Base-by-base conservation (phyloP, 1,140 invertebrate species). In the Bombus huntii region DNA sequence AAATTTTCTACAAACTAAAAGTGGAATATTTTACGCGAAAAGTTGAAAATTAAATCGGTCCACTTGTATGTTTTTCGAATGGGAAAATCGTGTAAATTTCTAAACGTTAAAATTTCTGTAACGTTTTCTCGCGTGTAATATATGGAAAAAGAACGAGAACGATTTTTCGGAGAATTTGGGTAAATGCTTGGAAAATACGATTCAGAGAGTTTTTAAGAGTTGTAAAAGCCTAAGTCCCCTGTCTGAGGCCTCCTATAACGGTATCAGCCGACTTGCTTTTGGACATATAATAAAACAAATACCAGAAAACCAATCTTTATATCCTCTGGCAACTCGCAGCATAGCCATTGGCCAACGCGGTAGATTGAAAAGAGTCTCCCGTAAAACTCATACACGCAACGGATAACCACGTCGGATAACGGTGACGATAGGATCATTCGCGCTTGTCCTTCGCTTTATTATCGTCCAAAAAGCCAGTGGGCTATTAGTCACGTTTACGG, bases 401-500 rank as follows among this genome's bases (percentile, higher is more conserved):
- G 9, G 10, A 34, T 34, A 44, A 47, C 65, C 44, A n/a, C 34
- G 34, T 28, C n/a, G 42, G 71, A 66, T 85, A 79, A 62, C 66
- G 39, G 78, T 25, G 44, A 68, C 71, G 57, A 81, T 66, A 57
- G 79, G 59, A 74, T 85, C 79, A 44, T 71, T 80, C 73, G 72
- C 72, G 78, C 47, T 79, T 66, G 88, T 83, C 62, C 66, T 37
- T n/a, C 10, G 57, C 71, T 88, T 88, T 76, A 88, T 66, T 76
- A 77, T 88, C 80, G 47, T 83, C 81, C 86, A 80, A 90, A 90
- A 90, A 87, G 72, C 88, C 82, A 59, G 34, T 12, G 75, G 13
- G 57, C 86, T 90, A 88, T 90, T 90, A 90, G 73, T 70, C 65
- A 42, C 72, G 81, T 90, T 90, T 90, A 90, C 72, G 66, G 47